These are phyloP conservation scores for Phengaris alcon DNA, from an alignment of 2,888 invertebrate species.

Conservation along the genomic window DNA sequence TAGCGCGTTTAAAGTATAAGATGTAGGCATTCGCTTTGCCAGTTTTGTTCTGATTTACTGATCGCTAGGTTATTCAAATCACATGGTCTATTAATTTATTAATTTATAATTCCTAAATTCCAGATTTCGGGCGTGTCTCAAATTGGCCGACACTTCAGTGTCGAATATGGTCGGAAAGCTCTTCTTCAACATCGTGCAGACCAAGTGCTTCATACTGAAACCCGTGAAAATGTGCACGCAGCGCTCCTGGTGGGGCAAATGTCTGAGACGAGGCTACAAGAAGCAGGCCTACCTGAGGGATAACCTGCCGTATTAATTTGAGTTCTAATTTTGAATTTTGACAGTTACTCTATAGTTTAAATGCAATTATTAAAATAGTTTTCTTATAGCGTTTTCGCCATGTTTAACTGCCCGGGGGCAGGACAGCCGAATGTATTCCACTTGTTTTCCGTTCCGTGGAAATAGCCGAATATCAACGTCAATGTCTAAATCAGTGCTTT, in stretches of 20 bases:
- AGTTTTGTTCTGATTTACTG: no score
- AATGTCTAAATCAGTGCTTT: no score
- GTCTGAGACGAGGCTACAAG: constrained; percentile 82
- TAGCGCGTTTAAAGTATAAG: no score
- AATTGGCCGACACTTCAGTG: constrained; percentile 90
- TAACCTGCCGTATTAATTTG: constrained; percentile 82
- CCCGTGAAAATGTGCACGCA: constrained; percentile 87
- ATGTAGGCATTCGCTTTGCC: no score
- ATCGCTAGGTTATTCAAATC: no score
- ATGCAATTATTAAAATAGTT: neutral
- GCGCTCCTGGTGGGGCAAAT: constrained; percentile 90
- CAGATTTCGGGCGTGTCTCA: constrained; percentile 95
- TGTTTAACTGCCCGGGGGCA: no score
- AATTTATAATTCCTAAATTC: constrained; percentile 39
- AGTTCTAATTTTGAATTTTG: constrained; percentile 31
- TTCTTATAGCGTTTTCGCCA: no score
- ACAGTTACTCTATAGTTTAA: neutral
- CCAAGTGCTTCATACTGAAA: constrained; percentile 93
- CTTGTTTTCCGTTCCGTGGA: no score
- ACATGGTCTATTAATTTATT: no score
- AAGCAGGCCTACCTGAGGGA: constrained; percentile 87
- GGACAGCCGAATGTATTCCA: no score
- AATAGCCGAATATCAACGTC: no score
- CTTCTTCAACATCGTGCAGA: constrained; percentile 97
- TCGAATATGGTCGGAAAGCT: constrained; percentile 94